Evolutionary conservation across 2,888 invertebrate species (phyloP), one percentile per base, ranked within the genome.

Genomic region (Ichneumoninae sp.): DNA sequence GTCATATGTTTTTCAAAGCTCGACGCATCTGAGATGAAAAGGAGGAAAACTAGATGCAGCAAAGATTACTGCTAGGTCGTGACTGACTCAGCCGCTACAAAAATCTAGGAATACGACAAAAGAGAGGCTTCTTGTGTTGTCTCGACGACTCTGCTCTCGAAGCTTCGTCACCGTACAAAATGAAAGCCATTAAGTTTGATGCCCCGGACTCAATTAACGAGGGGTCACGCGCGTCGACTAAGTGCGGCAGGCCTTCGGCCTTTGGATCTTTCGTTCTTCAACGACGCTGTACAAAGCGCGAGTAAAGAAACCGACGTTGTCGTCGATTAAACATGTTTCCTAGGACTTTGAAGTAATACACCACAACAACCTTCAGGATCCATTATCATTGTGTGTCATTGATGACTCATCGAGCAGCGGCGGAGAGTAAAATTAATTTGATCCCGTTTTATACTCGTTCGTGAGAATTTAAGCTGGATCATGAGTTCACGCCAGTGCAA

Each of bases 101-200:
- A 47, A 47, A 47, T 47, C 44, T 16, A 3, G 50, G 70, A 62
- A 66, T 22, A 62, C 68, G 44, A 79, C 54, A 70, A 57, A 71
- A 72, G n/a, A 71, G 52, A 50, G 19, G 19, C n/a, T 60, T 65
- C 22, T 40, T 36, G 40, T 50, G 70, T 74, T 75, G 66, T 82
- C 74, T 68, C 54, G 77, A 54, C 50, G 77, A 60, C 81, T 76
- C 68, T 22, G 78, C 70, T 72, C 68, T 47, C 44, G 13, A 75
- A 84, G 82, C 68, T 70, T 86, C 70, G 88, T 89, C 86, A 86
- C 85, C 86, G 71, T 78, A 85, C 86, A 86, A 89, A 87, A 88
- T 86, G 88, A 79, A 75, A 81, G 82, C 79, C 86, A 88, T 89
- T 80, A 76, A 52, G 71, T 26, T 16, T 62, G 62, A 62, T 62